Conservation (phyloP, 2,888 invertebrate species). For the Dascillus cervinus region DNA sequence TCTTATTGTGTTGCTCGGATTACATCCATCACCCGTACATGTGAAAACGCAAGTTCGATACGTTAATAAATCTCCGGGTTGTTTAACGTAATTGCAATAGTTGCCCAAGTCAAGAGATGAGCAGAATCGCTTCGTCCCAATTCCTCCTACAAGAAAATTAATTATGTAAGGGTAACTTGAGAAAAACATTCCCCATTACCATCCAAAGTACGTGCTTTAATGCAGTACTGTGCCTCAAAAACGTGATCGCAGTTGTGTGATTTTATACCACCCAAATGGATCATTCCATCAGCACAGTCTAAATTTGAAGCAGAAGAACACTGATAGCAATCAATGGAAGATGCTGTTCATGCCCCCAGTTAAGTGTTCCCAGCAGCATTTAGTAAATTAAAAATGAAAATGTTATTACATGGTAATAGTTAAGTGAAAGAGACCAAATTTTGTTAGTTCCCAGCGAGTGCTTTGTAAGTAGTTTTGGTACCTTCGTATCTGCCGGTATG, state of each 20-base stretch:
- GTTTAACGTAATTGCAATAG: constrained; percentile 80
- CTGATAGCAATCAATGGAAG: constrained; percentile 64
- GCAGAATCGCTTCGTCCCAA: constrained; percentile 82
- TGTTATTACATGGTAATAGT: constrained; percentile 1
- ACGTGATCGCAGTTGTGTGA: constrained; percentile 64
- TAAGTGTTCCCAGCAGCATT: constrained; percentile 16
- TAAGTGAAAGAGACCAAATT: not conserved
- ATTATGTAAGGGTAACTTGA: constrained; percentile 2
- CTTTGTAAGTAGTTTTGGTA: constrained; percentile 41
- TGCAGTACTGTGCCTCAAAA: constrained; percentile 73
- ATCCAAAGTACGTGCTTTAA: constrained; percentile 64
- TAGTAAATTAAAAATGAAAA: constrained; percentile 10
- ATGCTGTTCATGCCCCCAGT: constrained; percentile 30
- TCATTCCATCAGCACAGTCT: constrained; percentile 62
- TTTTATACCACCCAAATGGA: constrained; percentile 47
- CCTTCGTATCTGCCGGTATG: constrained; percentile 88
- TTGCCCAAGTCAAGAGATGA: constrained; percentile 81
- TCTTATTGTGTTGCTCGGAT: constrained; percentile 39
- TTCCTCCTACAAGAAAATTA: constrained; percentile 60
- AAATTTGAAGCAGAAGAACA: constrained; percentile 63
- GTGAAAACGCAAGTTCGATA: constrained; percentile 87
- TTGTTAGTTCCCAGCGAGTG: too few relatives aligned
- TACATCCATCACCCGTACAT: constrained; percentile 77
- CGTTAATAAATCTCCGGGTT: constrained; percentile 72
- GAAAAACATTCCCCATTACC: too few relatives aligned